phyloP scores from a whole-genome alignment of 2,888 invertebrate genomes.

The Drosophila affinis region DNA sequence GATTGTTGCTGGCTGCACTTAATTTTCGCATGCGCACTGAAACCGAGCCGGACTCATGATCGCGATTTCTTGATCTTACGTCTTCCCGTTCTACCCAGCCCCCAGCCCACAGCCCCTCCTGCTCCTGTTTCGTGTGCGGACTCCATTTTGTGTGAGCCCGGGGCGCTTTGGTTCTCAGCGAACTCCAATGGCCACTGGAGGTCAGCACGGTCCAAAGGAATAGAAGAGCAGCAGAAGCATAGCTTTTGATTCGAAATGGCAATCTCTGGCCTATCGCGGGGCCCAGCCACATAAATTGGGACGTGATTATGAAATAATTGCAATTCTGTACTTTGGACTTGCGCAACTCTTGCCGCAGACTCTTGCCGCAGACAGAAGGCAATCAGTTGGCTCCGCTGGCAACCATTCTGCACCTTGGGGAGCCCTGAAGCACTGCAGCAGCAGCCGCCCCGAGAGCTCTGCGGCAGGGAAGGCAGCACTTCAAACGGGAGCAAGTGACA shows the following conservation, averaged over 20 bases:
- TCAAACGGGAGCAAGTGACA: constrained; percentile 69
- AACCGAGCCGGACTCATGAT: constrained; percentile 66
- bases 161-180: constrained; percentile 65
- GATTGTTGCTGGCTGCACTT: constrained; percentile 76
- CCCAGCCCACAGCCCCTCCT: neutral
- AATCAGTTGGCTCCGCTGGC: constrained; percentile 30
- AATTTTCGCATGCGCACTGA: constrained; percentile 78
- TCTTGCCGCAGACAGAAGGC: constrained; percentile 14
- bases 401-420: constrained; percentile 45
- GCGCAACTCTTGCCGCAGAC: constrained; percentile 53
- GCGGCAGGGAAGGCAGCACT: constrained; percentile 15
- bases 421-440: constrained; percentile 16
- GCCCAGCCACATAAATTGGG: constrained; percentile 73
- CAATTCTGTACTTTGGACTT: constrained; percentile 64
- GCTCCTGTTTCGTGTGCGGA: constrained; percentile 50
- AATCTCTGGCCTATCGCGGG: constrained; percentile 50
- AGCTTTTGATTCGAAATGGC: constrained; percentile 72
- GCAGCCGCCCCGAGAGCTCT: constrained; percentile 14
- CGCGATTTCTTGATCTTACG: constrained; percentile 70
- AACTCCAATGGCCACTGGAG: constrained; percentile 55
- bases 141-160: constrained; percentile 60
- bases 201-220: constrained; percentile 67
- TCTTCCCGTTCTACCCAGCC: constrained; percentile 34
- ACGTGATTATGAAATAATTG: constrained; percentile 81
- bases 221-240: constrained; percentile 62